Conservation (phyloP, 1,140 invertebrate genomes). For the Sarcophaga peregrina region DNA sequence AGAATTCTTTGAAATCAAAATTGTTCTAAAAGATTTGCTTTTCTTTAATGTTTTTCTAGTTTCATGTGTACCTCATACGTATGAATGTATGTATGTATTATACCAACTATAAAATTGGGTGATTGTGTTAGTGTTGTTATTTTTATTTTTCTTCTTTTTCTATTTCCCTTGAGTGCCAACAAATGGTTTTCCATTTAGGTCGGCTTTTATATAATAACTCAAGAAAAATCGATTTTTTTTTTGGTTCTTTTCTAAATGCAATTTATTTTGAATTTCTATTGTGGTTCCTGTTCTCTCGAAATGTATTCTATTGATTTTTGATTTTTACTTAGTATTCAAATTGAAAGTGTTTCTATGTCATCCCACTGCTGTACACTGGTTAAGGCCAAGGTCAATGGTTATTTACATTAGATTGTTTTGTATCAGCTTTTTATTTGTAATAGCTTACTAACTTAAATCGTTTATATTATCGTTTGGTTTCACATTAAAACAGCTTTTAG, state of each 20-base stretch:
- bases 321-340: background rate
- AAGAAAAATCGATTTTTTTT: conserved; percentile 34
- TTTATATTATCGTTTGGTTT: too few species aligned
- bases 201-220: conserved; percentile 13
- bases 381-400: conserved; percentile 30
- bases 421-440: too few species aligned
- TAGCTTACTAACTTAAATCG: too few species aligned
- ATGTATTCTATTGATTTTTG: background rate
- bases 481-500: too few species aligned
- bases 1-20: background rate
- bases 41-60: background rate
- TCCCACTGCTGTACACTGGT: background rate
- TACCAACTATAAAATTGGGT: background rate
- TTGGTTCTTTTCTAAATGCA: background rate
- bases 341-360: background rate
- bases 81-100: background rate
- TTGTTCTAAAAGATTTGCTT: background rate
- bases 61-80: background rate
- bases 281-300: background rate
- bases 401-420: background rate
- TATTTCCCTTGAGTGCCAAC: background rate
- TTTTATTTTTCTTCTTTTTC: background rate
- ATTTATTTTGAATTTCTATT: conserved; percentile 17
- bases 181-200: background rate
- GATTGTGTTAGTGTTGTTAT: background rate